phyloP scores from a whole-genome alignment of 2,888 invertebrate species.

The Cryptocheilus praepositus region DNA sequence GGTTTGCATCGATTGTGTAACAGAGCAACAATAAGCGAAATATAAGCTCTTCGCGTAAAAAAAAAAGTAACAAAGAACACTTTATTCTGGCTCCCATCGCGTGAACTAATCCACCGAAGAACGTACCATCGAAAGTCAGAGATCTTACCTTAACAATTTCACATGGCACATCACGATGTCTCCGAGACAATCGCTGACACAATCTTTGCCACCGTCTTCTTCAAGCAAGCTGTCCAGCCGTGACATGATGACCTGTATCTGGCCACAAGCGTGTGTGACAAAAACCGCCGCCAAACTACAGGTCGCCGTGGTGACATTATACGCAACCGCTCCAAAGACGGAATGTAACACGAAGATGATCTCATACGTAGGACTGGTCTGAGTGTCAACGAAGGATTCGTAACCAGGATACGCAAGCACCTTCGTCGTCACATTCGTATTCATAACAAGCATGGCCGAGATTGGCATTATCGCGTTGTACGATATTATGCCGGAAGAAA shows the following conservation, averaged over 20 bases:
- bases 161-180: slow-evolving; percentile 20
- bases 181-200: slow-evolving; percentile 6
- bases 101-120: too few relatives aligned
- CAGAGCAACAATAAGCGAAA: too few relatives aligned
- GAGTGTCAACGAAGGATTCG: slow-evolving; percentile 42
- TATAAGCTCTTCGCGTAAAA: too few relatives aligned
- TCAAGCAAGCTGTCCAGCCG: slow-evolving; percentile 30
- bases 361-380: slow-evolving; percentile 47
- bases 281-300: slow-evolving; percentile 48
- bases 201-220: background rate
- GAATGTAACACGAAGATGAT: slow-evolving; percentile 44
- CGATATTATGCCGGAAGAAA: slow-evolving; percentile 41
- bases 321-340: slow-evolving; percentile 30
- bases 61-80: too few relatives aligned
- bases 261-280: slow-evolving; percentile 50
- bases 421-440: slow-evolving; percentile 41
- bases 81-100: too few relatives aligned
- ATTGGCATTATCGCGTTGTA: slow-evolving; percentile 43
- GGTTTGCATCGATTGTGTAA: too few relatives aligned
- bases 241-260: slow-evolving; percentile 44
- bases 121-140: background rate
- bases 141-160: slow-evolving; percentile 22
- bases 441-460: background rate
- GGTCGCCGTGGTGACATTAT: slow-evolving; percentile 37
- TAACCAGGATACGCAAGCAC: slow-evolving; percentile 51